Evolutionary conservation across 2,888 invertebrate genomes (phyloP), one percentile per base, ranked within the genome.

Genomic region (Phalera bucephala): DNA sequence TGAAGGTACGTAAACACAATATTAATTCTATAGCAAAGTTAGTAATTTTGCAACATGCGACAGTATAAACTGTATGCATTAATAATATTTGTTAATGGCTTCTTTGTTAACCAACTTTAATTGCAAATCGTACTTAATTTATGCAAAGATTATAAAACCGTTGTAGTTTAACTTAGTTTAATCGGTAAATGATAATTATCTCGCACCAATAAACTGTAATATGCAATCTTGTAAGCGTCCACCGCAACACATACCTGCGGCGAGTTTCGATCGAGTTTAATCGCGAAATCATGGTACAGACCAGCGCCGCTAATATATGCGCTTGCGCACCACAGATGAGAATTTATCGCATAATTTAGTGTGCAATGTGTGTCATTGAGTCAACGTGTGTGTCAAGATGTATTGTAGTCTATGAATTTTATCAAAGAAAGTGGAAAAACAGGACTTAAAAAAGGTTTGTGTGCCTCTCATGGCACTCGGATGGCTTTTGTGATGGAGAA

Each of bases 311-410:
- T 31, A 31, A 33, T 49, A 35, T 39, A 45, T 40, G 45, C 44
- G 45, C 27, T 22, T 27, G 40, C 46, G 49, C 46, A 45, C 45
- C 25, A 37, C 52, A 65, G 62, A 64, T 63, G 66, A 66, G 63
- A 71, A 72, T 73, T 74, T 77, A 73, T 75, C 64, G 63, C 67
- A 71, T 69, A 66, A 72, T 71, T 70, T 62, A 58, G 57, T 50
- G 43, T 45, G 47, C 47, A 52, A 75, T 70, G 70, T 76, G 63
- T 77, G 77, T 67, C 74, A 71, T 60, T 55, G 64, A 53, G 49
- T 50, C 54, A 51, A 23, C 40, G 50, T 54, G 39, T 49, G 52
- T 48, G 43, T 45, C 42, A 54, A 64, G 51, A 48, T 44, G 37
- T 37, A 48, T 53, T 53, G 50, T 33, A 42, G 34, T 35, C 44